Conservation (phyloP, 1,140 invertebrate species). For the Rhyacophila brunnea region DNA sequence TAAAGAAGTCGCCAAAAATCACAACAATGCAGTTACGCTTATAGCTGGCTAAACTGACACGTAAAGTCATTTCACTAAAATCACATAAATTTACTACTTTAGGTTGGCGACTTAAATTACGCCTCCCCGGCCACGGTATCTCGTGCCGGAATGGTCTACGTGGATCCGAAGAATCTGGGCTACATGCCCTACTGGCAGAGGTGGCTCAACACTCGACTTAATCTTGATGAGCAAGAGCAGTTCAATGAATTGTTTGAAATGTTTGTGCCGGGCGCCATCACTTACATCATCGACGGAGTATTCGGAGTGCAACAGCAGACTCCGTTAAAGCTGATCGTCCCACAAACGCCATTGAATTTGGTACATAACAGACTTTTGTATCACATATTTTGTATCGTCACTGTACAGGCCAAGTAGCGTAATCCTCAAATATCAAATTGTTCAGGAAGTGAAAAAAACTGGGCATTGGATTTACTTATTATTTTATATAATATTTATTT, state of each 20-base stretch:
- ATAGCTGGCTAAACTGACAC: no score
- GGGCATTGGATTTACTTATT: no score
- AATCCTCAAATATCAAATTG: no score
- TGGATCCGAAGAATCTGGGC: constrained; percentile 87
- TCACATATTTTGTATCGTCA: no score
- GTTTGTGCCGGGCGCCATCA: constrained; percentile 69
- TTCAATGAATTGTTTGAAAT: constrained; percentile 66
- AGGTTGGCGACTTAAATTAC: constrained; percentile 83
- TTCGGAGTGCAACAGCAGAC: constrained; percentile 69
- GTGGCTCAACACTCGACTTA: constrained; percentile 58
- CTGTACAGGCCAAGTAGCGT: no score
- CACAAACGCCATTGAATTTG: constrained; percentile 83
- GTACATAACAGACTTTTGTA: constrained; percentile 45
- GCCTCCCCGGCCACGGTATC: constrained; percentile 91
- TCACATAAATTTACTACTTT: background rate
- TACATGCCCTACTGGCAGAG: constrained; percentile 80
- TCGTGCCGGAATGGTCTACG: constrained; percentile 89
- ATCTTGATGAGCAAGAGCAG: constrained; percentile 54
- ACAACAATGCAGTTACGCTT: no score
- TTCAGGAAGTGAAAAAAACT: no score
- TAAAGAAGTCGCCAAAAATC: no score
- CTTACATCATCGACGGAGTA: constrained; percentile 74
- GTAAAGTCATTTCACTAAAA: no score
- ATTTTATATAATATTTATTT: constrained; percentile 12
- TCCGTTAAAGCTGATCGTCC: constrained; percentile 77